Evolutionary conservation across 2,797 vertebrate species (phyloP).

Genomic region (Sorex maritimensis): DNA sequence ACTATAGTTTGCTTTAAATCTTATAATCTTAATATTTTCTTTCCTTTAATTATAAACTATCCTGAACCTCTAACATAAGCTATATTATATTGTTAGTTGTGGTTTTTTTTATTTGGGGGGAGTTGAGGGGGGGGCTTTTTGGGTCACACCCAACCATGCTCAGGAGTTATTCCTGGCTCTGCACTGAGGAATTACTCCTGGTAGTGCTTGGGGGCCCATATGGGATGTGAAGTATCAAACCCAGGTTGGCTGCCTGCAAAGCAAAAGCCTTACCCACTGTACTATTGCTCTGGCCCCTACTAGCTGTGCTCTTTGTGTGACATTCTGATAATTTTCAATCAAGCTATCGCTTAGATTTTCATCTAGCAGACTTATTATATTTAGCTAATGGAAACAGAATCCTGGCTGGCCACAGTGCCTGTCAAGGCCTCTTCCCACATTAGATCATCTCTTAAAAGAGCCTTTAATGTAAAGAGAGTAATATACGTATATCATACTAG

Average conservation of each 20-base stretch:
- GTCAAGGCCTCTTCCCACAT: background rate
- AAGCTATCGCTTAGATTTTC: background rate
- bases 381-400: background rate
- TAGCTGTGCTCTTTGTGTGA: background rate
- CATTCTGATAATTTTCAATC: background rate
- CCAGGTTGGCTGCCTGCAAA: too few relatives aligned
- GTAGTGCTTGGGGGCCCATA: too few relatives aligned
- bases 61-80: background rate
- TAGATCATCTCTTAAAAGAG: conserved; percentile 2
- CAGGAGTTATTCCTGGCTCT: too few relatives aligned
- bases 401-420: background rate
- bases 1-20: conserved; percentile 13
- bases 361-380: background rate
- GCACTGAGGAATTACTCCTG: too few relatives aligned
- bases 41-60: conserved; percentile 24
- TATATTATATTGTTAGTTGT: background rate
- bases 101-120: too few relatives aligned
- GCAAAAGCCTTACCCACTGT: too few relatives aligned
- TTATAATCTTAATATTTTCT: conserved; percentile 41
- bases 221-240: too few relatives aligned
- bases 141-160: too few relatives aligned
- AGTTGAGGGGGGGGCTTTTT: background rate
- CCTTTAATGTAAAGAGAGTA: background rate
- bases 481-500: background rate
- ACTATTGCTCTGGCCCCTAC: too few relatives aligned